Evolutionary conservation across 2,797 vertebrate genomes (phyloP), one percentile per base, ranked within the genome.

Genomic region (Micrastur ruficollis): DNA sequence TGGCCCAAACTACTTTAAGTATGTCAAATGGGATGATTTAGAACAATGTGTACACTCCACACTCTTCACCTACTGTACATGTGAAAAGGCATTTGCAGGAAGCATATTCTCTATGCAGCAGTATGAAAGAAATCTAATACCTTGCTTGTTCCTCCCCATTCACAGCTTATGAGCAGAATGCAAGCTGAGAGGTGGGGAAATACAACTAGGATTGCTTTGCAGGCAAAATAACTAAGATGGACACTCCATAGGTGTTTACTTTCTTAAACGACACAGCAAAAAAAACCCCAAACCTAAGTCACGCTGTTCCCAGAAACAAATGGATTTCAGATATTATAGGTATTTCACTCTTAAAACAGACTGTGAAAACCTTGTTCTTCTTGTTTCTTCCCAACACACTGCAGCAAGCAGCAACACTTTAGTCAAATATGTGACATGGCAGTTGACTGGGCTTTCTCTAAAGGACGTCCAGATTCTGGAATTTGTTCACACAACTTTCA

Each of bases 11-110:
- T 73, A 38, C 26, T 85, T 61, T 50, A 66, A 66, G 38, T 11
- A 53, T 17, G 20, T 14, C 20, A 55, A 38, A 44, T 8, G 26
- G 9, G 22, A 67, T 14, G 6, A 75, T 34, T 67, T 32, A 34
- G 44, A 75, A 44, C 10, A 55, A 55, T 1, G 18, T 3, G 17
- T 22, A n/a, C 0, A 1, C 23, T 62, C 59, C 46, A 50, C 13
- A 8, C 49, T 42, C 18, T 42, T 36, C 14, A 34, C 22, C n/a
- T 40, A 32, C 42, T 9, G 38, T 6, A 55, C 8, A 4, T 3
- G 9, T 8, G 11, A 71, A 62, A 53, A 61, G n/a, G 31, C n/a
- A n/a, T 52, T 58, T 88, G 56, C 42, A 79, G n/a, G 25, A 56
- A 84, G 26, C 4, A 1, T 14, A 2, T 31, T 53, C n/a, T 29